Percentiles rank a stretch among this genome's conserved stretches.
phyloP scores from a whole-genome alignment of 2,797 vertebrate species.

The Rhabdomys pumilio region DNA sequence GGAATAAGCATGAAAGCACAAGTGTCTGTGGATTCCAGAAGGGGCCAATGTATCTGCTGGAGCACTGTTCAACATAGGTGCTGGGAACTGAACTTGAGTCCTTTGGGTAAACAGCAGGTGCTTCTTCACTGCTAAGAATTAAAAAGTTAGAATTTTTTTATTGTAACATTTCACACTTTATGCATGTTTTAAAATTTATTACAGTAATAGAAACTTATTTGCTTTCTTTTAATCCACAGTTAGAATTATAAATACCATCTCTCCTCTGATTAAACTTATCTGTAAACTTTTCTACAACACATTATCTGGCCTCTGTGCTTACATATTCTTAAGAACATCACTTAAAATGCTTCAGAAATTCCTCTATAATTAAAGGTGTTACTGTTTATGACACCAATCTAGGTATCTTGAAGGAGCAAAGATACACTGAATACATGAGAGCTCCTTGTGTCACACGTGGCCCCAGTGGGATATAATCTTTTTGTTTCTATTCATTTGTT shows the following conservation, averaged over 20 bases:
- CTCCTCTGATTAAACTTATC: neutral
- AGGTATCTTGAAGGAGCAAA: neutral
- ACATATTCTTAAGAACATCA: neutral
- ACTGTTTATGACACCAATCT: neutral
- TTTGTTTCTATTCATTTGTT: constrained; percentile 24
- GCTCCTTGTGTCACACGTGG: neutral
- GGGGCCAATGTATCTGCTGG: neutral
- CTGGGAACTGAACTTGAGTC: neutral
- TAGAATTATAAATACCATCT: neutral
- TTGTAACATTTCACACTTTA: neutral
- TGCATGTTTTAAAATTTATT: neutral
- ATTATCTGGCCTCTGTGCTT: neutral
- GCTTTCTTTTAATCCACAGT: neutral
- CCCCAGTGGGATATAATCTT: neutral
- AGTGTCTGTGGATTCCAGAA: neutral
- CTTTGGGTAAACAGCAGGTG: neutral
- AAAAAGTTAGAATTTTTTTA: neutral
- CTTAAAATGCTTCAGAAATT: neutral
- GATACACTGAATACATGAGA: neutral
- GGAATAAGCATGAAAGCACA: neutral
- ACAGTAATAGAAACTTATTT: neutral
- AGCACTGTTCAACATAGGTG: neutral
- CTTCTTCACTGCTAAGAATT: neutral
- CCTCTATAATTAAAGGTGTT: neutral
- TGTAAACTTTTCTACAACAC: neutral